These are phyloP conservation scores for Eustalomyia histrio DNA, from an alignment of 2,888 invertebrate genomes.

Conservation along the genomic window DNA sequence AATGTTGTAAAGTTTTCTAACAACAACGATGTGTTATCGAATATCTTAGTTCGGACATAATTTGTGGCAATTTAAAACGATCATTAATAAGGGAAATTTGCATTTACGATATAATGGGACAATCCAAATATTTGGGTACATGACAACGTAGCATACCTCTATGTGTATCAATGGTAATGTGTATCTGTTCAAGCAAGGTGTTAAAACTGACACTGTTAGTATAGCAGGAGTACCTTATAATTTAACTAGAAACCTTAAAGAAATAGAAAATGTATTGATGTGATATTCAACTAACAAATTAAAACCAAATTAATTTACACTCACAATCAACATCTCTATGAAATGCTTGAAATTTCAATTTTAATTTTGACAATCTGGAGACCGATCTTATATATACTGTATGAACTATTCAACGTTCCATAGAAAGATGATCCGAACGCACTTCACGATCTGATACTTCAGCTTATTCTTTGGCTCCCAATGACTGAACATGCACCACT, in stretches of 20 bases:
- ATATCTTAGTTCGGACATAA: conserved; percentile 86
- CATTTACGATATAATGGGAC: conserved; percentile 88
- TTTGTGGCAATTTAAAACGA: conserved; percentile 83
- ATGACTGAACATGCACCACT: conserved; percentile 84
- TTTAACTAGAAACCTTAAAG: conserved; percentile 82
- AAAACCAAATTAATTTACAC: conserved; percentile 80
- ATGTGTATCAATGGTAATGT: conserved; percentile 96
- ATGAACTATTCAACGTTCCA: conserved; percentile 96
- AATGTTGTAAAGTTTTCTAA: conserved; percentile 95
- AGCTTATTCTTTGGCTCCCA: conserved; percentile 79
- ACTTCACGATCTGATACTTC: conserved; percentile 89
- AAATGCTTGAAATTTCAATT: conserved; percentile 81
- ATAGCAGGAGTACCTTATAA: conserved; percentile 96
- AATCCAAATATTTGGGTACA: conserved; percentile 92
- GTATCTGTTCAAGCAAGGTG: conserved; percentile 95
- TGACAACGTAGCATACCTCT: conserved; percentile 95
- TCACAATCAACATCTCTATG: conserved; percentile 87
- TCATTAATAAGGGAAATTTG: conserved; percentile 89
- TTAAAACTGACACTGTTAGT: conserved; percentile 92
- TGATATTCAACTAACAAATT: no score
- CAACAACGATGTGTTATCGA: conserved; percentile 96
- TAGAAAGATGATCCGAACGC: conserved; percentile 93
- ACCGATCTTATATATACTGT: conserved; percentile 96
- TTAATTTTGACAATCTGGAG: conserved; percentile 89
- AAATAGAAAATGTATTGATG: neutral